These are phyloP conservation scores for Hypomecis punctinalis DNA, from an alignment of 2,888 invertebrate species.

Conservation along the genomic window DNA sequence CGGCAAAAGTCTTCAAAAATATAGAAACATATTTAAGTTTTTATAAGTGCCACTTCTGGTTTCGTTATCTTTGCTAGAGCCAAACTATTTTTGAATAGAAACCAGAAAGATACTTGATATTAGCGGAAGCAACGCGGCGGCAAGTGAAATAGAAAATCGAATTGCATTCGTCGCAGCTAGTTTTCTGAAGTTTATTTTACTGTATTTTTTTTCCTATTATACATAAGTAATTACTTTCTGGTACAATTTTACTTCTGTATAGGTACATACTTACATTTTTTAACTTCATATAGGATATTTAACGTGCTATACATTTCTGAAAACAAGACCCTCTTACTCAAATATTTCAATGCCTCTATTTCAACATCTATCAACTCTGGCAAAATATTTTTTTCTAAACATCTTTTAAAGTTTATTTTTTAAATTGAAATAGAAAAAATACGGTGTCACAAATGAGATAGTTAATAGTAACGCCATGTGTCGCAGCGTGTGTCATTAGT, in stretches of 20 bases:
- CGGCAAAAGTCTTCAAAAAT: no score
- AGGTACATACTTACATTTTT: no score
- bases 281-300: no score
- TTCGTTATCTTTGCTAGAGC: neutral
- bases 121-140: neutral
- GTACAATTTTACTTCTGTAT: no score
- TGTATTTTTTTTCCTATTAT: no score
- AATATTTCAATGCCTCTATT: no score
- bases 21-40: constrained; percentile 14
- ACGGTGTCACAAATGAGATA: neutral
- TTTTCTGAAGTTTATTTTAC: no score
- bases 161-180: neutral
- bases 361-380: no score
- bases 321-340: no score
- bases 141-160: constrained; percentile 3
- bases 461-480: constrained; percentile 2
- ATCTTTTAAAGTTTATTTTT: neutral
- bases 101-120: neutral
- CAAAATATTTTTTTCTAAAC: neutral
- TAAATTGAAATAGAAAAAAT: neutral
- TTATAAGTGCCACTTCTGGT: constrained; percentile 6
- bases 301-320: no score
- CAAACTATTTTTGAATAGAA: constrained; percentile 11
- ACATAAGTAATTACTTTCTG: no score
- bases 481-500: constrained; percentile 40